phyloP scores from a whole-genome alignment of 2,797 vertebrate species.

The Pangasius djambal region DNA sequence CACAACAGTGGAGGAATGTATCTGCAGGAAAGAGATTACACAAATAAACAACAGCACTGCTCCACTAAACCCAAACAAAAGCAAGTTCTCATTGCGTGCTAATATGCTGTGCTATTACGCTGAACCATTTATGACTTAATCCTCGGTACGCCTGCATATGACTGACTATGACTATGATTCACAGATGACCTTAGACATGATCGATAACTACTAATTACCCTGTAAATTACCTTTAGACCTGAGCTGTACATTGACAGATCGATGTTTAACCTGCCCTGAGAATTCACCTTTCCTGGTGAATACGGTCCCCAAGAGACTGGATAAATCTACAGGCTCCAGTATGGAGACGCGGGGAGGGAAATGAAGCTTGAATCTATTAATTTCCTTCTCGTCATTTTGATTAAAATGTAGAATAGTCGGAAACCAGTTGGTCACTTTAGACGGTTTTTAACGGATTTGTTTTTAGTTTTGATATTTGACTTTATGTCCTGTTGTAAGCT shows the following conservation, averaged over 20 bases:
- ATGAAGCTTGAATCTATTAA: not conserved
- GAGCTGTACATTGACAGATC: not conserved
- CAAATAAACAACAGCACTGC: not conserved
- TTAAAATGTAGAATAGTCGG: not conserved
- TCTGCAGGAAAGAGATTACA: constrained; percentile 66
- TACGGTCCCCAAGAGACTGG: not conserved
- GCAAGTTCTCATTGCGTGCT: not conserved
- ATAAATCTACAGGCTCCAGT: not conserved
- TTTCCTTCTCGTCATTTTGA: not conserved
- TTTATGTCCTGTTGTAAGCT: not conserved
- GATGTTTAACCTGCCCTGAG: not conserved
- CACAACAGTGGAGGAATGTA: constrained; percentile 94
- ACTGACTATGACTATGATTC: not conserved
- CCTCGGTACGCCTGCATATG: not conserved
- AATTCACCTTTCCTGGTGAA: too few relatives aligned
- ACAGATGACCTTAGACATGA: not conserved
- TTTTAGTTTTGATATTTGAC: not conserved
- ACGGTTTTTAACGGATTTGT: not conserved
- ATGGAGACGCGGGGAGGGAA: not conserved
- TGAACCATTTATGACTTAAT: not conserved
- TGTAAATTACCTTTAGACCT: not conserved
- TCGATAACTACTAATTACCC: not conserved
- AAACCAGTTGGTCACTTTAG: not conserved
- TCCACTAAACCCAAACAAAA: not conserved
- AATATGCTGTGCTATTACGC: not conserved